These are phyloP conservation scores for Hemicordylus capensis DNA, from an alignment of 2,113 vertebrate genomes.

Conservation along the genomic window DNA sequence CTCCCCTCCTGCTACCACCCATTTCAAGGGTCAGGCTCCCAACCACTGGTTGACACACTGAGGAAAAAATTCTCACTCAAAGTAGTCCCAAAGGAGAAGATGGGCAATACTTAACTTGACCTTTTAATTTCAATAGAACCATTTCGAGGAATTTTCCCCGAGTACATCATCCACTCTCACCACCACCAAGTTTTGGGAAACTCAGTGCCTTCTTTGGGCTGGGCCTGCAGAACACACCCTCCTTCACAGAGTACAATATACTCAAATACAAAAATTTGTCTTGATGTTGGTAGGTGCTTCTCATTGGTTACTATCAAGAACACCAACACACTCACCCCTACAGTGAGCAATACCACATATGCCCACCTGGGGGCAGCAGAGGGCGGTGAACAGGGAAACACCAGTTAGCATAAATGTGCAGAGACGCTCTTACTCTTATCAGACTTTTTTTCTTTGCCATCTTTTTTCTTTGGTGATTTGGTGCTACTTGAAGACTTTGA, in stretches of 20 bases:
- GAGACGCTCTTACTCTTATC: constrained; percentile 73
- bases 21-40: neutral
- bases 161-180: too few species aligned
- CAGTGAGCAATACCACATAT: neutral
- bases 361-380: neutral
- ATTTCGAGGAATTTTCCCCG: too few species aligned
- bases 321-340: neutral
- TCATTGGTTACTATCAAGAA: neutral
- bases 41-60: too few species aligned
- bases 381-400: neutral
- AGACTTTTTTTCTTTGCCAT: constrained; percentile 71
- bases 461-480: constrained; percentile 64
- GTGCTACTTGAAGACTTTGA: neutral
- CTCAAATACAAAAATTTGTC: neutral
- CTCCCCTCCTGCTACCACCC: neutral
- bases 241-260: neutral
- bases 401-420: neutral
- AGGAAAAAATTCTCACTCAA: too few species aligned
- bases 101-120: too few species aligned
- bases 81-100: too few species aligned
- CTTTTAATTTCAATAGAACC: too few species aligned
- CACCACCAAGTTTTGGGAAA: neutral
- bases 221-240: neutral
- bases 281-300: neutral
- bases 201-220: neutral